These are phyloP conservation scores for Cricetomys ansorgei DNA, from an alignment of 2,113 vertebrate species.

Conservation along the genomic window DNA sequence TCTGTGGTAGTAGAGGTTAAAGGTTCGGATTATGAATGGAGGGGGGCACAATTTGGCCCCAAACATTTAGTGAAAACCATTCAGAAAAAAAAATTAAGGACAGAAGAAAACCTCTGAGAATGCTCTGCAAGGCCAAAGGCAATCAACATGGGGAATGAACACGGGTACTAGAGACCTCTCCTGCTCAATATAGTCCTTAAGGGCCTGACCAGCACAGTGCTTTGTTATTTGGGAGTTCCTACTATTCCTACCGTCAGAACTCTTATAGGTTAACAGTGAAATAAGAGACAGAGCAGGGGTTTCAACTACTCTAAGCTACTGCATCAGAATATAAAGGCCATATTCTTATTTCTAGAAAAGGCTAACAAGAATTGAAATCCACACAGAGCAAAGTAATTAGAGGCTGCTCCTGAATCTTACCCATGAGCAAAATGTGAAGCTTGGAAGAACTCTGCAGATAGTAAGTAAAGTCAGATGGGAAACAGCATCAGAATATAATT, in stretches of 20 bases:
- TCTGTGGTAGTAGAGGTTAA: background rate
- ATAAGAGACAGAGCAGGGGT: background rate
- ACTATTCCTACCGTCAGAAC: background rate
- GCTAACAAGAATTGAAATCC: background rate
- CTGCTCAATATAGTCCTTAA: background rate
- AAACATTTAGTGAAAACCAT: background rate
- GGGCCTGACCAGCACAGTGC: background rate
- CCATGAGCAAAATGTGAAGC: background rate
- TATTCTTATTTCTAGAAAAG: background rate
- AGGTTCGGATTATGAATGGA: background rate
- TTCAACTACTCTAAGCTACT: background rate
- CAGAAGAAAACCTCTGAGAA: background rate
- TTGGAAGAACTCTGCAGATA: background rate
- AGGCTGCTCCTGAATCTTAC: background rate
- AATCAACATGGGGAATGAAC: background rate
- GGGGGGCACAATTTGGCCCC: background rate
- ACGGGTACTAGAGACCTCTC: background rate
- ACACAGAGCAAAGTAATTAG: constrained; percentile 43
- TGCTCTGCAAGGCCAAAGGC: background rate
- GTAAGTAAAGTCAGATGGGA: background rate
- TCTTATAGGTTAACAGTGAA: background rate
- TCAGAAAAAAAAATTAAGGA: background rate
- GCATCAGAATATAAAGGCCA: background rate
- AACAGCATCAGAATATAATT: background rate
- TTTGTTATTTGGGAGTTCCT: background rate